phyloP scores from a whole-genome alignment of 2,888 invertebrate genomes.

The Urechis unicinctus region DNA sequence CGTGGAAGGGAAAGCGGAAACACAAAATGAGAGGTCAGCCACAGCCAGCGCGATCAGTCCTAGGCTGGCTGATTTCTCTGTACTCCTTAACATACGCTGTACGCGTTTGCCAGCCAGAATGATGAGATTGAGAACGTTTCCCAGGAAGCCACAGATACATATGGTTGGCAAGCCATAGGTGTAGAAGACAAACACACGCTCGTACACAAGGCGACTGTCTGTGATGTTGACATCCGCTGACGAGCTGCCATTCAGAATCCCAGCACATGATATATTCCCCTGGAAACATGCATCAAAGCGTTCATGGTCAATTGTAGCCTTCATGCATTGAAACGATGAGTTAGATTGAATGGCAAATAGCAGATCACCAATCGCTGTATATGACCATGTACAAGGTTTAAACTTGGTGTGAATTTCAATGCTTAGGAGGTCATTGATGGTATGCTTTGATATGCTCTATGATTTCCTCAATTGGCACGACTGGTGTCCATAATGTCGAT shows the following conservation, averaged over 20 bases:
- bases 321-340: too few species aligned
- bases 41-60: constrained; percentile 68
- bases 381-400: too few species aligned
- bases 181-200: constrained; percentile 19
- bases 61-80: constrained; percentile 48
- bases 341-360: too few species aligned
- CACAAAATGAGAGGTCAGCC: constrained; percentile 62
- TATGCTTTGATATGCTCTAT: too few species aligned
- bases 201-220: constrained; percentile 15
- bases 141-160: constrained; percentile 41
- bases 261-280: background rate
- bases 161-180: constrained; percentile 22
- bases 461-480: too few species aligned
- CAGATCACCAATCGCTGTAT: too few species aligned
- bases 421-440: too few species aligned
- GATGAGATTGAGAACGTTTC: constrained; percentile 71
- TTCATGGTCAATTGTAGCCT: too few species aligned
- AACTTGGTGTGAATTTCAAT: background rate
- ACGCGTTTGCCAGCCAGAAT: constrained; percentile 60
- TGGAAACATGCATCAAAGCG: too few species aligned
- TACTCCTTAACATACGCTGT: constrained; percentile 16
- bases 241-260: background rate
- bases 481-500: too few species aligned
- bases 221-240: constrained; percentile 9
- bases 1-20: constrained; percentile 26